A percentile compares a stretch with the other conserved stretches of the same genome.
phyloP scores from a whole-genome alignment of 2,797 vertebrate species.

The Pterois miles region DNA sequence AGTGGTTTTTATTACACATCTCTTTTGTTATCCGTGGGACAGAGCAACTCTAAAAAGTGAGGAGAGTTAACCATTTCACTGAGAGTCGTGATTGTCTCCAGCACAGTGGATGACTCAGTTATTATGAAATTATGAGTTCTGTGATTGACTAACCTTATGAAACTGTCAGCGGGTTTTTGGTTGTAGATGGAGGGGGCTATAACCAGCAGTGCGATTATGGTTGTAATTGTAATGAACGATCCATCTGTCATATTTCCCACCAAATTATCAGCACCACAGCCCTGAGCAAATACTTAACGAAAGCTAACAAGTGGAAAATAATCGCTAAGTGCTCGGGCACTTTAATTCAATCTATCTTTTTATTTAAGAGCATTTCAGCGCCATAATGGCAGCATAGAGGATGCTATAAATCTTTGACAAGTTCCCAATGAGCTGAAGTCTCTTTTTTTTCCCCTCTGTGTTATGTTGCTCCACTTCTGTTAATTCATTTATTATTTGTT shows the following conservation, averaged over 20 bases:
- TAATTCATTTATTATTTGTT: slow-evolving; percentile 74
- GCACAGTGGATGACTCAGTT: slow-evolving; percentile 41
- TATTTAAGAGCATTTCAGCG: slow-evolving; percentile 62
- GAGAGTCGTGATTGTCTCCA: slow-evolving; percentile 33
- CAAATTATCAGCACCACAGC: slow-evolving; percentile 76
- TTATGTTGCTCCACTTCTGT: slow-evolving; percentile 55
- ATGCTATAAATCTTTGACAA: slow-evolving; percentile 72
- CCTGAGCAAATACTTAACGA: slow-evolving; percentile 77
- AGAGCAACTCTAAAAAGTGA: slow-evolving; percentile 30
- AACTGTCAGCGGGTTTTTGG: slow-evolving; percentile 57
- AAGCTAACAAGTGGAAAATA: slow-evolving; percentile 82
- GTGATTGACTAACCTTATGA: slow-evolving; percentile 67
- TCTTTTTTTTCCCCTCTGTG: slow-evolving; percentile 14
- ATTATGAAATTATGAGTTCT: slow-evolving; percentile 55
- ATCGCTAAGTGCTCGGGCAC: slow-evolving; percentile 72
- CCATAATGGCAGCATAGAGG: slow-evolving; percentile 48
- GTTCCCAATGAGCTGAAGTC: slow-evolving; percentile 53
- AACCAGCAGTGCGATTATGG: slow-evolving; percentile 69
- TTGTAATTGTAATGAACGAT: slow-evolving; percentile 78
- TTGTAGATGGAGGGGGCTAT: slow-evolving; percentile 53
- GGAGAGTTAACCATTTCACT: slow-evolving; percentile 26
- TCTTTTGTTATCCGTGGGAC: slow-evolving; percentile 37
- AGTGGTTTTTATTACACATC: slow-evolving; percentile 28
- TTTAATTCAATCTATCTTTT: slow-evolving; percentile 78
- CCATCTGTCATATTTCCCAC: slow-evolving; percentile 80